Conservation (phyloP, 2,888 invertebrate species). For the Malacosoma neustria region DNA sequence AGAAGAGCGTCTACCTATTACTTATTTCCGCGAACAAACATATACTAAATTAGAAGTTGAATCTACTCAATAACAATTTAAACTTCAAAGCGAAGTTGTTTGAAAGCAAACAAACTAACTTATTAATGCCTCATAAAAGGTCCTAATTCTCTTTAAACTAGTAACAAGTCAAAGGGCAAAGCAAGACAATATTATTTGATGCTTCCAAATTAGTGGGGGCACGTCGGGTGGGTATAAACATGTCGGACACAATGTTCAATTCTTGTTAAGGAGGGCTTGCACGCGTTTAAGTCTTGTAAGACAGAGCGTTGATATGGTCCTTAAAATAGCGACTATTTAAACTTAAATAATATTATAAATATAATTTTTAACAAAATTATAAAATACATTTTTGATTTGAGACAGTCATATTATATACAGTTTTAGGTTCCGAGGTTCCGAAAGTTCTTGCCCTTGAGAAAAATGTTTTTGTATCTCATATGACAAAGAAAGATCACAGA, state of each 20-base stretch:
- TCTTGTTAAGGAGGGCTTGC: conserved; percentile 37
- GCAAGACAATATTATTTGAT: conserved; percentile 16
- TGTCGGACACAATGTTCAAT: conserved; percentile 34
- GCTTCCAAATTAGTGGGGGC: conserved; percentile 12
- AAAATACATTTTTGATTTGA: too few species aligned
- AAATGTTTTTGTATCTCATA: too few species aligned
- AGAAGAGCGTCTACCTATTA: too few species aligned
- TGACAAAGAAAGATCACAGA: too few species aligned
- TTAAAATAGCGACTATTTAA: conserved; percentile 13
- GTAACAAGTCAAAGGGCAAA: conserved; percentile 3
- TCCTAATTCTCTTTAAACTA: conserved; percentile 3
- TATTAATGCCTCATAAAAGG: conserved; percentile 3
- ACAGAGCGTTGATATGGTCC: conserved; percentile 26
- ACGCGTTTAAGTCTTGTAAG: conserved; percentile 43
- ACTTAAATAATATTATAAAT: too few species aligned
- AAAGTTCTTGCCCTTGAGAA: too few species aligned
- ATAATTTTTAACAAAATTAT: too few species aligned
- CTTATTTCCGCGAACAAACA: too few species aligned
- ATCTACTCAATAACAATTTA: too few species aligned
- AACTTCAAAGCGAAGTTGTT: background rate
- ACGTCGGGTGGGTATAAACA: conserved; percentile 24
- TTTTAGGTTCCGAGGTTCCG: too few species aligned
- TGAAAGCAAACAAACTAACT: background rate
- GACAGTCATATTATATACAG: too few species aligned
- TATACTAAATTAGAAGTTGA: too few species aligned